Evolutionary conservation across 1,140 invertebrate genomes (phyloP).

Genomic region (Drosophila azteca): DNA sequence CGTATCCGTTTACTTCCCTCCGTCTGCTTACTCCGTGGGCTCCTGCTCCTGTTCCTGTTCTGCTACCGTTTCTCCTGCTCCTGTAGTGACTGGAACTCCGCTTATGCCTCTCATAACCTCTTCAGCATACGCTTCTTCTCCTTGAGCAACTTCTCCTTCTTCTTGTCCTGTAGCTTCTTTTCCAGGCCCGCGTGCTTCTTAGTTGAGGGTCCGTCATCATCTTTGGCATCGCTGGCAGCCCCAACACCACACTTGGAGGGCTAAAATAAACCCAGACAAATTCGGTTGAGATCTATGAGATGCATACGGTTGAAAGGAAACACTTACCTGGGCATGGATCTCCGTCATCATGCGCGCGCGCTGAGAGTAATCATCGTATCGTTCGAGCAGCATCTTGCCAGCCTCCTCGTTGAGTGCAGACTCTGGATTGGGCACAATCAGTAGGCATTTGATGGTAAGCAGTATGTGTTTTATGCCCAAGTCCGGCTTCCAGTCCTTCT

Average conservation of each 20-base stretch:
- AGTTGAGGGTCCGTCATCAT: slow-evolving; percentile 89
- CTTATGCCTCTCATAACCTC: slow-evolving; percentile 90
- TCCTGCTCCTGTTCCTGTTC: neutral
- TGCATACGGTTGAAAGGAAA: neutral
- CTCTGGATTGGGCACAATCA: slow-evolving; percentile 97
- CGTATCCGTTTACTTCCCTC: slow-evolving; percentile 14
- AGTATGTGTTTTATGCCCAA: slow-evolving; percentile 98
- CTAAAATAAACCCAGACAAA: slow-evolving; percentile 31
- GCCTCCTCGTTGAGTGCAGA: slow-evolving; percentile 97
- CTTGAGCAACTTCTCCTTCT: slow-evolving; percentile 90
- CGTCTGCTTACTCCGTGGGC: slow-evolving; percentile 11
- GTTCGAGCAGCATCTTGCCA: slow-evolving; percentile 94
- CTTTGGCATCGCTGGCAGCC: slow-evolving; percentile 69
- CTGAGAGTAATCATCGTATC: slow-evolving; percentile 95
- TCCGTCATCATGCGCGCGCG: slow-evolving; percentile 97
- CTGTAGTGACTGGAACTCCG: slow-evolving; percentile 16
- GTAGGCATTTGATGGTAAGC: slow-evolving; percentile 95
- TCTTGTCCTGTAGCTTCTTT: slow-evolving; percentile 91
- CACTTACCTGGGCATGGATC: slow-evolving; percentile 90
- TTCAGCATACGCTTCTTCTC: slow-evolving; percentile 95
- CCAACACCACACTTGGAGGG: slow-evolving; percentile 73
- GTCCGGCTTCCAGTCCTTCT: slow-evolving; percentile 98
- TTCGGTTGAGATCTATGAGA: neutral
- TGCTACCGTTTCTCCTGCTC: slow-evolving; percentile 13
- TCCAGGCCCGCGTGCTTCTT: slow-evolving; percentile 91